Percentiles rank a stretch among this genome's conserved stretches.
Evolutionary conservation across 1,140 invertebrate species (phyloP).

Genomic region (Medauroidea extradentata): DNA sequence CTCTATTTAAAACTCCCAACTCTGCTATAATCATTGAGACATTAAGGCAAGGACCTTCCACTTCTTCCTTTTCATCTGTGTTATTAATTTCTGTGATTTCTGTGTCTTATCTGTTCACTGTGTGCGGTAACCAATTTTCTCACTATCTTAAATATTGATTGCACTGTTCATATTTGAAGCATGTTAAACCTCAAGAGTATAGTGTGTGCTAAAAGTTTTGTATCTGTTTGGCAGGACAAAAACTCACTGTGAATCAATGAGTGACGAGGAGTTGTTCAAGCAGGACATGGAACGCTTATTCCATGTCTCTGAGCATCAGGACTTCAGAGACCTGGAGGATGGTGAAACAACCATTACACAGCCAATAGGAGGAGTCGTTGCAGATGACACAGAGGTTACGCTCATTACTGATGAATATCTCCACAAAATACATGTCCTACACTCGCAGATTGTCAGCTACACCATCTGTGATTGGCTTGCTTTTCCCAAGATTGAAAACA

Average conservation of each 20-base stretch:
- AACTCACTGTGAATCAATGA: slow-evolving; percentile 52
- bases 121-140: no score
- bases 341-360: slow-evolving; percentile 14
- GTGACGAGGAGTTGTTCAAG: slow-evolving; percentile 69
- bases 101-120: no score
- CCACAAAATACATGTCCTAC: slow-evolving; percentile 51
- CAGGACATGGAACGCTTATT: slow-evolving; percentile 70
- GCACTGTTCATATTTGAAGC: no score
- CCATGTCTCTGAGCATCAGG: slow-evolving; percentile 64
- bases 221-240: slow-evolving; percentile 9
- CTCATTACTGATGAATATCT: slow-evolving; percentile 54
- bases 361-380: neutral
- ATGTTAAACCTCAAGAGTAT: no score
- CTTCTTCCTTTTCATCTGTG: no score
- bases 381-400: neutral
- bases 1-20: no score
- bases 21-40: no score
- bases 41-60: no score
- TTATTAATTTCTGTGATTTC: no score
- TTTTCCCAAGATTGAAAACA: neutral
- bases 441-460: slow-evolving; percentile 50
- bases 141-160: no score
- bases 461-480: neutral
- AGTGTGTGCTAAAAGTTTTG: no score
- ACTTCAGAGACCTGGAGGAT: slow-evolving; percentile 54